Percentiles rank a stretch among this genome's conserved stretches.
These are phyloP conservation scores for human (Homo sapiens) DNA, from an alignment of 2,113 vertebrate genomes.

Conservation along the genomic window DNA sequence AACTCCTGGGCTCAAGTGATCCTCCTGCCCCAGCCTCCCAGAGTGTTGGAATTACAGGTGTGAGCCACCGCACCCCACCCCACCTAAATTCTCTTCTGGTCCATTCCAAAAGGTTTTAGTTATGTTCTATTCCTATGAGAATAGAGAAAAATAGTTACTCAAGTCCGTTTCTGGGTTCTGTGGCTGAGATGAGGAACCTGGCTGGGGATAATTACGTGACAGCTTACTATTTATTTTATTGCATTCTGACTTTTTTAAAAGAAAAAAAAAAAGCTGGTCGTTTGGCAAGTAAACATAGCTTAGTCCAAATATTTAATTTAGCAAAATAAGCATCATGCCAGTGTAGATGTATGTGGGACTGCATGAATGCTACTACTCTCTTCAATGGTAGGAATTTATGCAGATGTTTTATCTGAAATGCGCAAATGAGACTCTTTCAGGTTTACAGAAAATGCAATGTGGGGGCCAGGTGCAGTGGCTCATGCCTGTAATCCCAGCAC, in stretches of 20 bases:
- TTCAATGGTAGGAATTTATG: not conserved
- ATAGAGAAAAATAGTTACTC: not conserved
- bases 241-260: not conserved
- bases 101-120: not conserved
- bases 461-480: too few species aligned
- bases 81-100: not conserved
- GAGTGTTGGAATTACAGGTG: too few species aligned
- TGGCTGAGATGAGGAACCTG: not conserved
- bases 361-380: not conserved
- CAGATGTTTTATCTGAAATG: slow-evolving; percentile 8
- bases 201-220: not conserved
- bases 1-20: too few species aligned
- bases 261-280: not conserved
- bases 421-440: not conserved
- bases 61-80: too few species aligned
- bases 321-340: not conserved
- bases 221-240: not conserved
- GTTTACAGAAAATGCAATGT: not conserved
- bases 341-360: not conserved
- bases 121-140: not conserved
- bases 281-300: not conserved
- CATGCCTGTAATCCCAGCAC: too few species aligned
- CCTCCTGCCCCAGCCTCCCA: too few species aligned
- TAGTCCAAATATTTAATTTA: slow-evolving; percentile 32
- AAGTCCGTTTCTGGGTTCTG: not conserved